These are phyloP conservation scores for Anthonomus grandis DNA, from an alignment of 1,140 invertebrate genomes.

Conservation along the genomic window DNA sequence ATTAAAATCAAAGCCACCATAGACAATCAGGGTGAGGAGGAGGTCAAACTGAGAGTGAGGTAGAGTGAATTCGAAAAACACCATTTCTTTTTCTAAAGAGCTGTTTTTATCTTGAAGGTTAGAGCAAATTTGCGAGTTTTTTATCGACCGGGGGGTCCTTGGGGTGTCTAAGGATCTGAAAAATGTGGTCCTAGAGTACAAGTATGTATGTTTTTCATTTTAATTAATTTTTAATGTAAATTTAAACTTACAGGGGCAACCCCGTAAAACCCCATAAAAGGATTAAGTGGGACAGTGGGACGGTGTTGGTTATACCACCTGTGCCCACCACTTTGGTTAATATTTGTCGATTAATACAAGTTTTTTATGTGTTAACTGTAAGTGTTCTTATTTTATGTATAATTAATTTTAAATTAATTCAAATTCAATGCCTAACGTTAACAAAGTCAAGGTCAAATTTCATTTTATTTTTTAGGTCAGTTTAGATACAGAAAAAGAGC, in stretches of 20 bases:
- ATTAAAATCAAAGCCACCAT: conserved; percentile 72
- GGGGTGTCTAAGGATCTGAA: conserved; percentile 70
- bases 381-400: conserved; percentile 26
- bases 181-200: conserved; percentile 71
- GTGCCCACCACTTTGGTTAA: conserved; percentile 75
- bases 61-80: not conserved
- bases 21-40: conserved; percentile 74
- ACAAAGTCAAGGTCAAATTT: not conserved
- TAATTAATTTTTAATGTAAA: too few relatives aligned
- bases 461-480: conserved; percentile 56
- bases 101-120: conserved; percentile 54
- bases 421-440: not conserved
- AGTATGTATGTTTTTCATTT: too few relatives aligned
- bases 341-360: conserved; percentile 73
- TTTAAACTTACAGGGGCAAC: conserved; percentile 54
- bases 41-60: conserved; percentile 66
- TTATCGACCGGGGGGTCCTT: conserved; percentile 75
- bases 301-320: conserved; percentile 69
- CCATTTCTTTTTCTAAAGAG: not conserved
- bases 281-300: conserved; percentile 65
- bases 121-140: conserved; percentile 77
- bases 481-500: conserved; percentile 67
- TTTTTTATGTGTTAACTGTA: conserved; percentile 79
- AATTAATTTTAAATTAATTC: not conserved
- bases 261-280: conserved; percentile 60